A percentile compares a stretch with the other conserved stretches of the same genome.
phyloP scores from a whole-genome alignment of 2,113 vertebrate genomes.

The Columbina picui region DNA sequence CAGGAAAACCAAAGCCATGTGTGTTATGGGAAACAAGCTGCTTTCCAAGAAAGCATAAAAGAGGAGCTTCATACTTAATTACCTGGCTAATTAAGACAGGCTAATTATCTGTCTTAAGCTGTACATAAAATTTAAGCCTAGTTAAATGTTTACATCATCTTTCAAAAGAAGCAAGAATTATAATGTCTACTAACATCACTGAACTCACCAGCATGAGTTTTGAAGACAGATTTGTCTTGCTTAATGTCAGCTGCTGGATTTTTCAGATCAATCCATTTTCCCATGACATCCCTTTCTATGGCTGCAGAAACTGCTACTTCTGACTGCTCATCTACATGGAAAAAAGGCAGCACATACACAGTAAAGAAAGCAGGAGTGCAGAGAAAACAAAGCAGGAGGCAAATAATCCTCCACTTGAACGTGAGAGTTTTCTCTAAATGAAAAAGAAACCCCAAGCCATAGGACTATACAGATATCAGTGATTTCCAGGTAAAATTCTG shows the following conservation, averaged over 20 bases:
- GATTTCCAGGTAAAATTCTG: not conserved
- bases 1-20: not conserved
- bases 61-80: not conserved
- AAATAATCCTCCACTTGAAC: not conserved
- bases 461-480: not conserved
- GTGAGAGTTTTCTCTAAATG: not conserved
- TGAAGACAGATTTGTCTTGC: not conserved
- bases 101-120: not conserved
- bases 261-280: not conserved
- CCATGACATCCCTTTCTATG: not conserved
- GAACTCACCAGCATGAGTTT: conserved; percentile 27
- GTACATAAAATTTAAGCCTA: not conserved
- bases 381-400: not conserved
- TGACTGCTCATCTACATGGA: not conserved
- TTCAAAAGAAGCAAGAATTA: not conserved
- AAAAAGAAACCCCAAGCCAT: not conserved
- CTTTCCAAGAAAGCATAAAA: not conserved
- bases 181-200: not conserved
- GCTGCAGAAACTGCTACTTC: not conserved
- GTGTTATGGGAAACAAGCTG: not conserved
- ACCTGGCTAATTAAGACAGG: not conserved
- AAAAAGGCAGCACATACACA: not conserved
- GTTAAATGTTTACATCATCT: not conserved
- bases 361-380: not conserved
- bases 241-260: not conserved